Percentiles rank a stretch among this genome's conserved stretches.
Evolutionary conservation across 1,140 invertebrate genomes (phyloP).

Genomic region (Ctenoplectra terminalis): DNA sequence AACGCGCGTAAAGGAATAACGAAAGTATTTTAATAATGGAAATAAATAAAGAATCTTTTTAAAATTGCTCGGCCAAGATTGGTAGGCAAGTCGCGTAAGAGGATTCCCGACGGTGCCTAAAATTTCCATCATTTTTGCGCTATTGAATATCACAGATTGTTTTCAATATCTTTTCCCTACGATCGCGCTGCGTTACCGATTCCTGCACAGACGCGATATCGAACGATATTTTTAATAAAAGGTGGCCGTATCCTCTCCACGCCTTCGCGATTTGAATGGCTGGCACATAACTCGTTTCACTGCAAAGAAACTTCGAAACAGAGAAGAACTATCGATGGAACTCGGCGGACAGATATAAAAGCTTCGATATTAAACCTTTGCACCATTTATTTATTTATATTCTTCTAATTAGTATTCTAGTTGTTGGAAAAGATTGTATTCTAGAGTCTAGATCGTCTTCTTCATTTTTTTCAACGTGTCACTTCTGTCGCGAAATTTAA

Average conservation of each 20-base stretch:
- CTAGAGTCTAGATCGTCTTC: too few relatives aligned
- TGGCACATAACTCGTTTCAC: background rate
- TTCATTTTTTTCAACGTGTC: too few relatives aligned
- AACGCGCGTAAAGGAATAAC: background rate
- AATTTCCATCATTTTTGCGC: background rate
- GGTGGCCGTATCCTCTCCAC: background rate
- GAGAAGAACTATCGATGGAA: background rate
- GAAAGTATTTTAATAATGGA: background rate
- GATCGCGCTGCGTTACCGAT: background rate
- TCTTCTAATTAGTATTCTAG: background rate
- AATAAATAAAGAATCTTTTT: background rate
- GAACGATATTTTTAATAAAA: constrained; percentile 25
- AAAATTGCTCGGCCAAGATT: background rate
- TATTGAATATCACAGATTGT: constrained; percentile 7
- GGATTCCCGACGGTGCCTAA: background rate
- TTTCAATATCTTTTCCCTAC: constrained; percentile 11
- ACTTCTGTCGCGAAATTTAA: too few relatives aligned
- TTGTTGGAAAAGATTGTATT: background rate
- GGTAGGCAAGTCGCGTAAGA: background rate
- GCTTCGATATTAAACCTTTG: background rate
- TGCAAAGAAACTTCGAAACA: background rate
- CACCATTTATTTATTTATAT: too few relatives aligned
- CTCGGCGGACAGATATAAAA: background rate
- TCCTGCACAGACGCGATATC: constrained; percentile 2
- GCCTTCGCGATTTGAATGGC: background rate